phyloP scores from a whole-genome alignment of 2,888 invertebrate genomes.

The Caenorhabditis sp. region DNA sequence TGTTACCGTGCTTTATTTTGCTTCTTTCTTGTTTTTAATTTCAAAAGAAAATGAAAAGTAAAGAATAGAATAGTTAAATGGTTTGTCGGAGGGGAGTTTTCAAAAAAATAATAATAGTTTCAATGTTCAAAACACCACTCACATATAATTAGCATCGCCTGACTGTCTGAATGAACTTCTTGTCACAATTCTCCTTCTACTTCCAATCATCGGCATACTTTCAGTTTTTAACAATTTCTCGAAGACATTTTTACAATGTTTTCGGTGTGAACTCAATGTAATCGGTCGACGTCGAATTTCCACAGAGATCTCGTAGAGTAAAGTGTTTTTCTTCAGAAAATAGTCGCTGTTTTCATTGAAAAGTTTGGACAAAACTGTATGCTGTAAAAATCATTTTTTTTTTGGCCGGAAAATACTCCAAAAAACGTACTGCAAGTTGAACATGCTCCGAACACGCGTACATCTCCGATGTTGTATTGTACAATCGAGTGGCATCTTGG shows the following conservation, averaged over 20 bases:
- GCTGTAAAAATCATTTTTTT: no score
- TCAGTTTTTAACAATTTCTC: background rate
- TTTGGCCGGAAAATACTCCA: no score
- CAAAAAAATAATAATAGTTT: no score
- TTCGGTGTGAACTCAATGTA: background rate
- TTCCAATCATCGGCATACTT: background rate
- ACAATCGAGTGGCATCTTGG: background rate
- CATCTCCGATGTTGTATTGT: background rate
- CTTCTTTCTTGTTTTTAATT: no score
- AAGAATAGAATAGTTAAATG: no score
- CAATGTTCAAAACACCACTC: background rate
- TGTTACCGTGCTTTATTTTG: no score
- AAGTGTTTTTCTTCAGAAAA: background rate
- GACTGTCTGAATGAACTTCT: background rate
- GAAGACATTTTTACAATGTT: background rate
- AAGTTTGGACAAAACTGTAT: background rate
- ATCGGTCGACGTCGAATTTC: background rate
- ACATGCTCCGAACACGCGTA: background rate
- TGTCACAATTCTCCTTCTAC: background rate
- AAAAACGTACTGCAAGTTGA: background rate
- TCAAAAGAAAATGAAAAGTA: no score
- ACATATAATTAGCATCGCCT: background rate
- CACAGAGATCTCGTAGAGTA: background rate
- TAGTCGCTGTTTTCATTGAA: background rate
- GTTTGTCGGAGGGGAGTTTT: no score